Evolutionary conservation across 2,113 vertebrate species (phyloP), one percentile per base, ranked within the genome.

Genomic region (Siphamia tubifer): DNA sequence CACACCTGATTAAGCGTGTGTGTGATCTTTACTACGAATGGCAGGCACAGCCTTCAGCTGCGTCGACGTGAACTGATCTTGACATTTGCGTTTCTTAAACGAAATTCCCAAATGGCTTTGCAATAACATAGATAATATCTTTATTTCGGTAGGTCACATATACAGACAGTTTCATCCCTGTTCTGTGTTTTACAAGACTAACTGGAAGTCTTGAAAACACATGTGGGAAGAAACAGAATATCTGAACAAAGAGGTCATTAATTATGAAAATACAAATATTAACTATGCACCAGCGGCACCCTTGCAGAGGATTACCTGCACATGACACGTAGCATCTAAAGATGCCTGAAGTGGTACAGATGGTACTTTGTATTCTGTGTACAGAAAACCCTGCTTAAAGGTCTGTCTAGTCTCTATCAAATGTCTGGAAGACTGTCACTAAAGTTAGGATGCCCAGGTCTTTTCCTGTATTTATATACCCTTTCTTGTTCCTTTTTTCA

Each of bases 51-150:
- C 74, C 35, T 54, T 74, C 13, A 34, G 49, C 52, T 1, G 54
- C 70, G 53, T 72, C 77, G 62, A 68, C 2, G 5, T 5, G 10
- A 36, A 64, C 56, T 7, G 10, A 52, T 61, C 74, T 65, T 86
- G 83, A 84, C 79, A 84, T 86, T 88, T 82, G 12, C n/a, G 21
- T 82, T 48, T 57, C 58, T 73, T 58, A 17, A 80, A 71, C 55
- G 68, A 49, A 76, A 73, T 44, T 52, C 56, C 19, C 23, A n/a
- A 45, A 66, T 44, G 49, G 51, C 64, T 67, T 32, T 24, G 24
- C 20, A 58, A 56, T 63, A 39, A 63, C 31, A 52, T 0, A 16
- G 39, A 8, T 42, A 27, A 51, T 66, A 49, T 72, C 17, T 57
- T 66, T 57, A 52, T 40, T 51, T 15, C 11, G 20, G 17, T 24